phyloP scores from a whole-genome alignment of 2,797 vertebrate genomes.

The Phrynocephalus guinanensis region DNA sequence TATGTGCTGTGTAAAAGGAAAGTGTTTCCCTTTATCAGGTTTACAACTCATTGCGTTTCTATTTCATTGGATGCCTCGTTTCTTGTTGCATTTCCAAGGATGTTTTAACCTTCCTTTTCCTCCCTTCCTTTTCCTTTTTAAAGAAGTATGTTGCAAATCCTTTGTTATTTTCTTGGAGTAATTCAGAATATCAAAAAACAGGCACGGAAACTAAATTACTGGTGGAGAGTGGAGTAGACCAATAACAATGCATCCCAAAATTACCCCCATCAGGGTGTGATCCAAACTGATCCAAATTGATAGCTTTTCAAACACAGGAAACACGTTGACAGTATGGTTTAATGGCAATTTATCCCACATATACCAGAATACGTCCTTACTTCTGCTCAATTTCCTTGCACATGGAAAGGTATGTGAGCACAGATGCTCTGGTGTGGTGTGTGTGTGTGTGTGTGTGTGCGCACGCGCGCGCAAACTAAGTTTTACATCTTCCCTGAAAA shows the following conservation, averaged over 20 bases:
- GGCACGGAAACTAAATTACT: neutral
- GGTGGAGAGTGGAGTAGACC: constrained; percentile 1
- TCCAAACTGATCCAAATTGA: neutral
- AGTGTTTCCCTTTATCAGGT: constrained; percentile 31
- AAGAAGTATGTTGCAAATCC: neutral
- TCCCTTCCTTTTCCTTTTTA: constrained; percentile 6
- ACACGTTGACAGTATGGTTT: neutral
- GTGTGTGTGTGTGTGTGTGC: no score
- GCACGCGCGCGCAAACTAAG: neutral
- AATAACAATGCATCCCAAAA: constrained; percentile 32
- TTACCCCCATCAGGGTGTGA: neutral
- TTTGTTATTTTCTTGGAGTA: constrained; percentile 30
- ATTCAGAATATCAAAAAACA: constrained; percentile 28
- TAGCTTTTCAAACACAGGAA: neutral
- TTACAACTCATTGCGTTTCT: constrained; percentile 37
- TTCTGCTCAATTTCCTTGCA: neutral
- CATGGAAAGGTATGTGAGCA: neutral
- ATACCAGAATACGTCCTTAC: neutral
- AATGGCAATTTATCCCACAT: neutral
- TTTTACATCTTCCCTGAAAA: neutral
- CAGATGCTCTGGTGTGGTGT: neutral
- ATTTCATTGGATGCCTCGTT: constrained; percentile 11
- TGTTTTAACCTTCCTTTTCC: constrained; percentile 9
- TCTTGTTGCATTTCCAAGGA: neutral
- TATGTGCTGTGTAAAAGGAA: constrained; percentile 3